Conservation (phyloP, 2,888 invertebrate genomes). For the Yponomeuta sedellus region DNA sequence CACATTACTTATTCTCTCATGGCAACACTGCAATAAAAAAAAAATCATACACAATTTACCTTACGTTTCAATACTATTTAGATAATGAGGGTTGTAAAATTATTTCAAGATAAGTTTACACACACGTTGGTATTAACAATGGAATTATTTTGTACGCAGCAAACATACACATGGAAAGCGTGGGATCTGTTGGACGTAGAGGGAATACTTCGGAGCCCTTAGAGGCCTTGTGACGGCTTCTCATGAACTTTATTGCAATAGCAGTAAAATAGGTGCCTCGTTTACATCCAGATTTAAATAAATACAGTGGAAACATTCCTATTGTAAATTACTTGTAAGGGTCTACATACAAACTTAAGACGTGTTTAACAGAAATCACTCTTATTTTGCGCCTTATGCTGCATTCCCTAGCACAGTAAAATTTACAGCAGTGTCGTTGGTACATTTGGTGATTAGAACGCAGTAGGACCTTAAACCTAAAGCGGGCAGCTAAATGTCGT, state of each 20-base stretch:
- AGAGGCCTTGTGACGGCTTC: neutral
- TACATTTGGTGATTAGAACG: neutral
- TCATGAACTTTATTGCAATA: neutral
- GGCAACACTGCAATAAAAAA: slow-evolving; percentile 35
- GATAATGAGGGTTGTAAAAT: slow-evolving; percentile 39
- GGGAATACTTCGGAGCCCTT: slow-evolving; percentile 17
- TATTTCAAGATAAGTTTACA: slow-evolving; percentile 30
- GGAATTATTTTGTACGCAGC: slow-evolving; percentile 48
- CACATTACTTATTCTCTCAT: slow-evolving; percentile 18
- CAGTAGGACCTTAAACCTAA: neutral
- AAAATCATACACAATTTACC: slow-evolving; percentile 40
- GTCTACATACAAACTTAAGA: neutral
- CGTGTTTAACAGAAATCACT: neutral
- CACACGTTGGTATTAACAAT: slow-evolving; percentile 39
- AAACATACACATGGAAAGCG: slow-evolving; percentile 32
- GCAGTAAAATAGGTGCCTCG: neutral
- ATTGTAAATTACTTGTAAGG: neutral
- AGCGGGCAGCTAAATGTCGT: slow-evolving; percentile 32
- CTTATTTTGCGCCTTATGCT: neutral
- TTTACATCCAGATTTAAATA: neutral
- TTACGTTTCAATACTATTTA: slow-evolving; percentile 42
- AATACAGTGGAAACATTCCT: neutral
- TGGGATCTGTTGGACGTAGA: slow-evolving; percentile 24
- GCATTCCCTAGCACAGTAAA: neutral
- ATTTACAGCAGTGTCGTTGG: neutral